Evolutionary conservation across 2,113 vertebrate genomes (phyloP).

Genomic region (Sinosuthora webbiana): DNA sequence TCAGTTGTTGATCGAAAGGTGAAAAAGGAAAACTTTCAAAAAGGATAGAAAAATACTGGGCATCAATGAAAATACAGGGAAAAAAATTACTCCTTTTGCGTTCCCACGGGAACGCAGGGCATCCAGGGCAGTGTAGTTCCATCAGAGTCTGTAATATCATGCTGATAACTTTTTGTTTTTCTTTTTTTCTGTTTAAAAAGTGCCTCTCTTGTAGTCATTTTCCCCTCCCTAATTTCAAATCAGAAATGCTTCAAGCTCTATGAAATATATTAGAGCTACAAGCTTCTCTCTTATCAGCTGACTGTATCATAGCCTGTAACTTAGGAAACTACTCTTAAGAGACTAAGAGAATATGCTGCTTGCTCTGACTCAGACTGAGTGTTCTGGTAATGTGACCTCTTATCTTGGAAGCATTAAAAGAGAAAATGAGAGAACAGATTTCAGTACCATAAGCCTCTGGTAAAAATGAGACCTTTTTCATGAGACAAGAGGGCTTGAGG

Average conservation of each 20-base stretch:
- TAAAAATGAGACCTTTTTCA: background rate
- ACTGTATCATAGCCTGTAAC: background rate
- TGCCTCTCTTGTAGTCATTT: background rate
- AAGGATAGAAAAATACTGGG: background rate
- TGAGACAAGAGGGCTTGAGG: background rate
- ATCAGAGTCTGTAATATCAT: background rate
- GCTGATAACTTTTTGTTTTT: background rate
- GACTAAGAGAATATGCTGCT: background rate
- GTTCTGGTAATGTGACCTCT: background rate
- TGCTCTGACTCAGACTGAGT: background rate
- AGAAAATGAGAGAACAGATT: background rate
- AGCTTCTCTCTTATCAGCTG: background rate
- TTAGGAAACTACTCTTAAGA: background rate
- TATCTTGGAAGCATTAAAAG: background rate
- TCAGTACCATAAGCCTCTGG: background rate
- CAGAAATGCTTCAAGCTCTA: background rate
- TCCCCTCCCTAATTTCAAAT: background rate
- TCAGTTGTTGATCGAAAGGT: background rate
- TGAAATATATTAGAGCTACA: background rate
- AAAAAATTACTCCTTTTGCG: background rate
- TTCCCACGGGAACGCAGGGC: too few relatives aligned
- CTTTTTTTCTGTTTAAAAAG: background rate
- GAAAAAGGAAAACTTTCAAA: background rate
- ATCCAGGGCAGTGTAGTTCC: background rate
- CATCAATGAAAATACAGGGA: fast-evolving